These are phyloP conservation scores for Zele albiditarsus DNA, from an alignment of 2,888 invertebrate genomes.

Conservation along the genomic window DNA sequence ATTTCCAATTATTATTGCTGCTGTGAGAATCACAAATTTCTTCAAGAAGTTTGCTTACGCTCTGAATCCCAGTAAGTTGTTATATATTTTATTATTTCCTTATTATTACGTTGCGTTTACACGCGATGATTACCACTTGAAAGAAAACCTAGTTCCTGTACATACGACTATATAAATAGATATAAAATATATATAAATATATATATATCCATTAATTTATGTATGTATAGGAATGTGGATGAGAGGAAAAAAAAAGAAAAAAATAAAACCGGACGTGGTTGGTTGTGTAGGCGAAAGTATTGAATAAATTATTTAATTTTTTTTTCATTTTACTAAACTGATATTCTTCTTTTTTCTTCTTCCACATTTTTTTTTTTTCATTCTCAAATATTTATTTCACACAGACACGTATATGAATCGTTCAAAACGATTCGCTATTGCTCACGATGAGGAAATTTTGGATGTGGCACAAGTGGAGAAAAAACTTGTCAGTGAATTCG, in stretches of 20 bases:
- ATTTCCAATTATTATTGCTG: constrained; percentile 87
- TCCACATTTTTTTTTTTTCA: neutral
- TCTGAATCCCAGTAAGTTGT: constrained; percentile 83
- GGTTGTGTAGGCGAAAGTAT: constrained; percentile 27
- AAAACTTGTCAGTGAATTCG: constrained; percentile 84
- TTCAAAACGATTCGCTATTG: constrained; percentile 75
- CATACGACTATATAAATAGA: neutral
- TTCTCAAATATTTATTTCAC: constrained; percentile 21
- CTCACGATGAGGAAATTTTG: constrained; percentile 74
- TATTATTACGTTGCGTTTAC: constrained; percentile 2
- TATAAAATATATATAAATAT: neutral
- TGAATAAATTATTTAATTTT: constrained; percentile 3
- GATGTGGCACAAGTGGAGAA: constrained; percentile 86
- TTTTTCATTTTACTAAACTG: neutral
- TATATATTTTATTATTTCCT: neutral
- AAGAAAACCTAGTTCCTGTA: neutral
- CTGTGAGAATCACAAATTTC: constrained; percentile 86
- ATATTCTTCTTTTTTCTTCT: neutral
- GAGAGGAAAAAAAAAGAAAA: neutral
- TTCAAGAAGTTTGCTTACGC: constrained; percentile 89
- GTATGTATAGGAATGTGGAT: no score
- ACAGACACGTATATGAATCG: constrained; percentile 83
- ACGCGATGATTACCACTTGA: neutral
- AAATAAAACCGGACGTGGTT: constrained; percentile 29
- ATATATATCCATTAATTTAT: neutral